Base-by-base conservation (phyloP, 2,888 invertebrate genomes). In the Oegoconia quadripuncta region DNA sequence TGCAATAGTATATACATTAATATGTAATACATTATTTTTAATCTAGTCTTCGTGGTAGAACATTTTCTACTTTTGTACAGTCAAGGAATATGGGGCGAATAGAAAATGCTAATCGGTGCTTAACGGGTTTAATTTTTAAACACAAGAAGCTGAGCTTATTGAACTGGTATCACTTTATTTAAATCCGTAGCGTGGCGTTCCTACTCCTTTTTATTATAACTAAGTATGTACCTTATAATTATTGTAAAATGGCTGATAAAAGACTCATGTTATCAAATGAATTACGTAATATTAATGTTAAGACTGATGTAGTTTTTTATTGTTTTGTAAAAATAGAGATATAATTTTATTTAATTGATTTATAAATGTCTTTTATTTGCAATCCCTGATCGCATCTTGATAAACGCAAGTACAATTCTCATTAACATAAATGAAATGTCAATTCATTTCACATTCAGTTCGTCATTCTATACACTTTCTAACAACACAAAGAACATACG, bases 271-370 rank as follows among this genome's bases (percentile, higher is more conserved):
- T 31, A 40, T 44, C 38, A 26, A 46, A 42, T 42, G 38, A 27
- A 40, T 11, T 36, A 27, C 17, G 25, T 38, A 34, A 20, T 28
- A 27, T 41, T 63, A 61, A 60, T 59, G 43, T 50, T 68, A 74
- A 76, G 78, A 77, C 77, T 78, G 77, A 71, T 54, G 62, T 60
- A 59, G 59, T 44, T 66, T 68, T 33, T 65, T 64, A 52, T 64
- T 15, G 42, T 45, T 42, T 38, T 42, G 30, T 39, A 39, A 41
- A 36, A 34, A 35, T 34, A 41, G 37, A 39, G 42, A 47, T 39
- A 36, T 36, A 46, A 46, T 42, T 39, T 32, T 14, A 32, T 20
- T 31, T 32, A 32, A 13, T 13, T n/a, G 17, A 22, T 32, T 32
- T 32, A 32, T 14, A 32, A 22, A 20, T 22, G 23, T 38, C 18